Base-by-base conservation (phyloP, 2,888 invertebrate species). In the Pteria penguin region DNA sequence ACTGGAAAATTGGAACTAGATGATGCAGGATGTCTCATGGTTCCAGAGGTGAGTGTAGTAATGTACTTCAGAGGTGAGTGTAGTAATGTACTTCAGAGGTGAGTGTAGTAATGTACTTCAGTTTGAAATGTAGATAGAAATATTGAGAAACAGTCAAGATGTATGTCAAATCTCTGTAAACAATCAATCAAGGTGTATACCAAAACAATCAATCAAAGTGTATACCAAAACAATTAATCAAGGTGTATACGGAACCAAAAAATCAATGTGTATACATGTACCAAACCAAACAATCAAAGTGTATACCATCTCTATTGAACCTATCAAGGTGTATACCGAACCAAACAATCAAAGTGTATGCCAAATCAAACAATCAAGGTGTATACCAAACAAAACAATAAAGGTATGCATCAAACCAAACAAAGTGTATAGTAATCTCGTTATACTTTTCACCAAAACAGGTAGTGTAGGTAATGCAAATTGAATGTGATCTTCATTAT, bases 1-100 rank as follows among this genome's bases (percentile, higher is more conserved):
- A 82, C 86, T 36, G 88, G 88, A 11, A 82, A 88, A 72, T 75
- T 91, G 24, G 82, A 85, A 54, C 45, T 87, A 4, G 91, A 91
- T 78, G 82, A 88, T 69, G 80, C 85, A 55, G 90, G 90, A 18
- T 85, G 86, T 22, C 70, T 90, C 0, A 82, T 84, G 77, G 76
- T 82, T 2, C 79, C 82, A 27, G 79, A 84, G 78, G 87, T 86
- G 84, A 67, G 84, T 76, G 57, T 65, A 29, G 11, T 27, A 11
- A 26, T 18, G 4, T 14, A 36, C 27, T 2, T 78, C 82, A 27
- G 79, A 84, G 78, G 87, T 86, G 84, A 67, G 84, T 76, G 57
- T 65, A 29, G 11, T 27, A 11, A 26, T 18, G 4, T 14, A 36
- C 27, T 2, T 78, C 82, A 27, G 79, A 84, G 78, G 87, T 86